Evolutionary conservation across 2,797 vertebrate species (phyloP).

Genomic region (Eulemur coronatus): DNA sequence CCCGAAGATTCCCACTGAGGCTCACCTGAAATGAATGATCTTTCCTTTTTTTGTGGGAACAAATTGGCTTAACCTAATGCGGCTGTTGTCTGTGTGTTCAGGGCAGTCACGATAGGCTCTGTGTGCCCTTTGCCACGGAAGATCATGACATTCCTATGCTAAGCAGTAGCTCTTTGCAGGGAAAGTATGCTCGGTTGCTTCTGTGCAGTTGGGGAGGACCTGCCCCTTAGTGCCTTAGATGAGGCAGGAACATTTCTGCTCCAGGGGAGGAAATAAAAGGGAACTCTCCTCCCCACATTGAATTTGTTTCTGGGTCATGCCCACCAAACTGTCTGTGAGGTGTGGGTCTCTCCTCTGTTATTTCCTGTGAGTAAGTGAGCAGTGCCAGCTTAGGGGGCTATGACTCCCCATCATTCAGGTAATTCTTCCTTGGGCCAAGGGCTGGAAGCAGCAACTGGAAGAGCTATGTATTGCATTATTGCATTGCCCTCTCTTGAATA

Average conservation of each 20-base stretch:
- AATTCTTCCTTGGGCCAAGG: neutral
- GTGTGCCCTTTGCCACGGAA: neutral
- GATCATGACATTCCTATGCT: too few species aligned
- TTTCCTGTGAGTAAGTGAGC: neutral
- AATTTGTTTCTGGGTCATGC: neutral
- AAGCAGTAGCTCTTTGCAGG: neutral
- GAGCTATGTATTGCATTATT: neutral
- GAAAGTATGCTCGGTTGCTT: neutral
- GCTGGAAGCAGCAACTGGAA: neutral
- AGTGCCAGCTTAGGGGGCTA: neutral
- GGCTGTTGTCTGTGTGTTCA: neutral
- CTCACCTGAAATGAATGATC: neutral
- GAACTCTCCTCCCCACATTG: rapidly evolving
- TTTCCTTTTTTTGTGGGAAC: neutral
- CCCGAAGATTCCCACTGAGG: neutral
- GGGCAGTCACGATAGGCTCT: neutral
- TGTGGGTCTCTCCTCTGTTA: rapidly evolving
- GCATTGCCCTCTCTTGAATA: neutral
- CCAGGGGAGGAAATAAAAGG: neutral
- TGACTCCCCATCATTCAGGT: neutral
- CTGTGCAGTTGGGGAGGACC: neutral
- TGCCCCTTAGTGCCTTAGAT: neutral
- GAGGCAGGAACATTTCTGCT: neutral
- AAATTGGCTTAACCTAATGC: neutral
- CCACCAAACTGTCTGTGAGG: too few species aligned